A percentile compares a stretch with the other conserved stretches of the same genome.
These are phyloP conservation scores for Myripristis murdjan DNA, from an alignment of 2,797 vertebrate genomes.

Conservation along the genomic window DNA sequence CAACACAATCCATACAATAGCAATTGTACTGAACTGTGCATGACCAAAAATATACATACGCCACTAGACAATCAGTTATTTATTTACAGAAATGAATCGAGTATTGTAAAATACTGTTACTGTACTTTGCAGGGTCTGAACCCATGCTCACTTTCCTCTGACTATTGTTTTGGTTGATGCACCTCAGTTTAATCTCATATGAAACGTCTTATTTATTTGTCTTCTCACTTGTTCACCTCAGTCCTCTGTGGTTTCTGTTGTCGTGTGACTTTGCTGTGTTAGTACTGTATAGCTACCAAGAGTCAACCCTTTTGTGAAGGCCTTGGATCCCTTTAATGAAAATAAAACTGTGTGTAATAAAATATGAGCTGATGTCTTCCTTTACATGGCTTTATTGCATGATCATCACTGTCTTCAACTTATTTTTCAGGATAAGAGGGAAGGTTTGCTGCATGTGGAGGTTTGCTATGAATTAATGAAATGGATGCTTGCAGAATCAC, in stretches of 20 bases:
- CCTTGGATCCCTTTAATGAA: slow-evolving; percentile 86
- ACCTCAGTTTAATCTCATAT: slow-evolving; percentile 63
- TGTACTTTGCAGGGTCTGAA: slow-evolving; percentile 56
- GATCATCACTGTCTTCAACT: background rate
- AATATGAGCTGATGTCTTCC: slow-evolving; percentile 21
- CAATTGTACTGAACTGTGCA: slow-evolving; percentile 62
- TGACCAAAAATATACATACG: slow-evolving; percentile 67
- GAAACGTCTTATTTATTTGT: slow-evolving; percentile 76
- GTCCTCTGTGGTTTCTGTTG: slow-evolving; percentile 77
- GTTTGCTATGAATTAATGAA: background rate
- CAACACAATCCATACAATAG: slow-evolving; percentile 50
- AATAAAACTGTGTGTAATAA: slow-evolving; percentile 76
- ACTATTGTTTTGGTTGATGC: slow-evolving; percentile 67
- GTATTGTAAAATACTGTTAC: slow-evolving; percentile 62
- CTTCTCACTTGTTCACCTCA: slow-evolving; percentile 75
- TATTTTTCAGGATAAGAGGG: background rate
- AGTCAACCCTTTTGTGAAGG: slow-evolving; percentile 85
- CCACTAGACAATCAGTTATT: slow-evolving; percentile 73
- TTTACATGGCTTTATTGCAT: slow-evolving; percentile 18
- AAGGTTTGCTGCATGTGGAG: background rate
- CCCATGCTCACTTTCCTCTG: slow-evolving; percentile 66
- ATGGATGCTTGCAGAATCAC: background rate
- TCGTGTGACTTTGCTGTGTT: slow-evolving; percentile 71
- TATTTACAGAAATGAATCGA: slow-evolving; percentile 47
- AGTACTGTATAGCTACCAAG: slow-evolving; percentile 78